phyloP scores from a whole-genome alignment of 2,797 vertebrate species.

The Mormyrops attenuatus region DNA sequence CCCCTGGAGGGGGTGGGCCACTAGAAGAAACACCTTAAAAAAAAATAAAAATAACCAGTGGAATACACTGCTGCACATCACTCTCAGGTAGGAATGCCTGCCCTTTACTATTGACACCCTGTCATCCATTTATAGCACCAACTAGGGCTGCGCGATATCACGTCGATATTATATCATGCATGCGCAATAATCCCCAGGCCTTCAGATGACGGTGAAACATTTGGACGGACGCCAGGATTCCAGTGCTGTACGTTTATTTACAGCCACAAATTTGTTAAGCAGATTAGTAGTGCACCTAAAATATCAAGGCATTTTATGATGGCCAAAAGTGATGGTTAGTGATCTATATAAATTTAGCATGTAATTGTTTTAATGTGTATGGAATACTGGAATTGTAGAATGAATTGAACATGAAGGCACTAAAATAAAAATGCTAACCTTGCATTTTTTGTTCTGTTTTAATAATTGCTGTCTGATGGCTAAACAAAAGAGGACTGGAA shows the following conservation, averaged over 20 bases:
- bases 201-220: not conserved
- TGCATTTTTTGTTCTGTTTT: too few relatives aligned
- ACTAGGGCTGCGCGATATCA: not conserved
- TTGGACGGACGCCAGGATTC: not conserved
- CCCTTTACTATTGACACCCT: not conserved
- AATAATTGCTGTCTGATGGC: too few relatives aligned
- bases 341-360: too few relatives aligned
- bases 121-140: not conserved
- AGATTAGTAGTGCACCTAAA: too few relatives aligned
- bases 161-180: not conserved
- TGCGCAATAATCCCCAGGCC: not conserved
- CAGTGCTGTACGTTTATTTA: not conserved
- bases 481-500: too few relatives aligned
- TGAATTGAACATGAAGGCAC: too few relatives aligned
- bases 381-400: too few relatives aligned
- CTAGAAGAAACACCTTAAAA: conserved; percentile 50
- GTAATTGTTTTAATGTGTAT: too few relatives aligned
- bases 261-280: too few relatives aligned
- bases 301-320: too few relatives aligned
- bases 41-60: not conserved
- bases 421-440: too few relatives aligned
- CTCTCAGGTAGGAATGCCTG: not conserved
- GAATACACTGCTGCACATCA: not conserved
- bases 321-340: too few relatives aligned
- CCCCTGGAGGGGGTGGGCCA: conserved; percentile 66